Evolutionary conservation across 2,888 invertebrate species (phyloP).

Genomic region (Drosophila demipolita): DNA sequence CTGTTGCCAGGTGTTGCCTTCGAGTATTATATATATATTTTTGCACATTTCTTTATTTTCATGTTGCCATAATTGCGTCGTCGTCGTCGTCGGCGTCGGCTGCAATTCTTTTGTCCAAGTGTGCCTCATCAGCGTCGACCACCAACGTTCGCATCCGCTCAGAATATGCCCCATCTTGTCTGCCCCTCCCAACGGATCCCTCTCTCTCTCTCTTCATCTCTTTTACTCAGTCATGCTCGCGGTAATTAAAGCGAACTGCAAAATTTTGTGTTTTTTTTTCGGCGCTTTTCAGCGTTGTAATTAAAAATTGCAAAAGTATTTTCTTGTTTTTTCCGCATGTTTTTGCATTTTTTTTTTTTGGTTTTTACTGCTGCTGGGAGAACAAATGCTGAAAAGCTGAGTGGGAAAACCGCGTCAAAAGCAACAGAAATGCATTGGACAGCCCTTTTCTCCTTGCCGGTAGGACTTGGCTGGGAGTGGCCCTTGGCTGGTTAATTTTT

Average conservation of each 20-base stretch:
- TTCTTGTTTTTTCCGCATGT: constrained; percentile 26
- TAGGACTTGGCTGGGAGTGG: constrained; percentile 42
- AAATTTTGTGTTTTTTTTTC: constrained; percentile 62
- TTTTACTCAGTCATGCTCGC: constrained; percentile 47
- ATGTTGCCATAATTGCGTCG: constrained; percentile 76
- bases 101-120: constrained; percentile 78
- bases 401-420: constrained; percentile 77
- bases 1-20: constrained; percentile 63
- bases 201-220: constrained; percentile 12
- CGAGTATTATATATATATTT: constrained; percentile 69
- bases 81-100: constrained; percentile 43
- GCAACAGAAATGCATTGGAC: constrained; percentile 75
- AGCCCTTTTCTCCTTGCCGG: constrained; percentile 30
- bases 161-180: constrained; percentile 35
- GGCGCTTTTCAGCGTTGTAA: constrained; percentile 77
- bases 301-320: constrained; percentile 77
- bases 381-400: constrained; percentile 65
- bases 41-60: constrained; percentile 71
- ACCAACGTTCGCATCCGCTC: constrained; percentile 43
- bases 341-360: constrained; percentile 24
- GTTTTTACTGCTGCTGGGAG: constrained; percentile 29
- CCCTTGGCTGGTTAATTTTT: constrained; percentile 18
- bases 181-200: constrained; percentile 7
- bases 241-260: constrained; percentile 76
- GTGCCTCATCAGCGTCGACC: constrained; percentile 71